A percentile compares a stretch with the other conserved stretches of the same genome.
Conservation (phyloP, 2,797 vertebrate species). For the Sylvilagus floridanus region DNA sequence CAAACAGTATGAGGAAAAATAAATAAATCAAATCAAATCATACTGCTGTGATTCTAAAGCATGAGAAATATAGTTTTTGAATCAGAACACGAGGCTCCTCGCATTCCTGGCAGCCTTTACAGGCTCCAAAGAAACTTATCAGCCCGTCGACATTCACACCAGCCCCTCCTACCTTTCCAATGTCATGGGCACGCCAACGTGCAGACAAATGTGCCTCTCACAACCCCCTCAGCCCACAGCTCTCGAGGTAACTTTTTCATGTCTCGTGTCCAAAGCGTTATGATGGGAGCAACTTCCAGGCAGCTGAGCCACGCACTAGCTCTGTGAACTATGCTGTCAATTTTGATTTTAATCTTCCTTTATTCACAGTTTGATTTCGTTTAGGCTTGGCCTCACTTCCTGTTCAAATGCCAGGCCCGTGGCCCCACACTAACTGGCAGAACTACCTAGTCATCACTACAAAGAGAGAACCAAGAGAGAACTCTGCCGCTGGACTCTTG, state of each 20-base stretch:
- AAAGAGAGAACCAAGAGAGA: slow-evolving; percentile 50
- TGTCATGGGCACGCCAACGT: not conserved
- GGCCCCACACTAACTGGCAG: not conserved
- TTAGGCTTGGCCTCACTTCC: slow-evolving; percentile 66
- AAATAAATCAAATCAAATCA: not conserved
- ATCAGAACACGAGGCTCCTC: not conserved
- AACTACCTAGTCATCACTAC: not conserved
- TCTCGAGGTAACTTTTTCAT: slow-evolving; percentile 35
- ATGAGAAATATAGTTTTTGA: not conserved
- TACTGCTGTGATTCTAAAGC: not conserved
- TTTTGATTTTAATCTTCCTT: slow-evolving; percentile 73
- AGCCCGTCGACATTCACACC: slow-evolving; percentile 66
- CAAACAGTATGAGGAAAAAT: too few species aligned
- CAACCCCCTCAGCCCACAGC: slow-evolving; percentile 34
- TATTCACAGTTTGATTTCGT: slow-evolving; percentile 76
- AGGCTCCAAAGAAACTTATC: slow-evolving; percentile 67
- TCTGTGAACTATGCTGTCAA: slow-evolving; percentile 60
- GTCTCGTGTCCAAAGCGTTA: slow-evolving; percentile 23
- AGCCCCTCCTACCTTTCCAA: slow-evolving; percentile 58
- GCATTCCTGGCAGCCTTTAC: slow-evolving; percentile 54
- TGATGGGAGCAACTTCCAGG: slow-evolving; percentile 18
- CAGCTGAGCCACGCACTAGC: slow-evolving; percentile 27
- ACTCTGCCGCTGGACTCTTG: not conserved
- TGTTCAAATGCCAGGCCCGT: slow-evolving; percentile 42
- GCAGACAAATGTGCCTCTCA: slow-evolving; percentile 46